Conservation (phyloP, 2,888 invertebrate genomes). For the Girardia tigrina region DNA sequence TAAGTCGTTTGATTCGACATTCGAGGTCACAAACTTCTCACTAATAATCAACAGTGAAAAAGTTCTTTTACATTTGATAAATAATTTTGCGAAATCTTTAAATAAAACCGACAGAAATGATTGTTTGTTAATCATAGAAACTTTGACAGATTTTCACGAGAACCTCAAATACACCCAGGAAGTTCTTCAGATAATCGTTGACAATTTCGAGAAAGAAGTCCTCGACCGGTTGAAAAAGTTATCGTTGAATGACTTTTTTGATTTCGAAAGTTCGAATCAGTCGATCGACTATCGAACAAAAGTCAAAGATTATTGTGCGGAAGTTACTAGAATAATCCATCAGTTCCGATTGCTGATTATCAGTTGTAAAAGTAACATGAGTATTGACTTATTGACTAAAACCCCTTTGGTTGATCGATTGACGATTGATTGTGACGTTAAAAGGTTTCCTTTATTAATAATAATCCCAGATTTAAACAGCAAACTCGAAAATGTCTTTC, state of each 20-base stretch:
- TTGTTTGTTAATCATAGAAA: slow-evolving; percentile 38
- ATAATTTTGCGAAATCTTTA: slow-evolving; percentile 38
- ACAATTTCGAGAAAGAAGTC: slow-evolving; percentile 42
- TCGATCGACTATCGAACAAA: slow-evolving; percentile 38
- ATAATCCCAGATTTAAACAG: slow-evolving; percentile 43
- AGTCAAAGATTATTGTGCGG: slow-evolving; percentile 40
- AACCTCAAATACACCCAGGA: slow-evolving; percentile 41
- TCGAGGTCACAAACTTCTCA: slow-evolving; percentile 40
- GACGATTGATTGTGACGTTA: slow-evolving; percentile 43
- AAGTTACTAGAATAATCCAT: slow-evolving; percentile 40
- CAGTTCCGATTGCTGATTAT: slow-evolving; percentile 41
- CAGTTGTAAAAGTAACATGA: slow-evolving; percentile 41
- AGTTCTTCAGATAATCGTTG: slow-evolving; percentile 39
- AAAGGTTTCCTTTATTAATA: slow-evolving; percentile 45
- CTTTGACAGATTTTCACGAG: slow-evolving; percentile 44
- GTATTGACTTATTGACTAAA: slow-evolving; percentile 42
- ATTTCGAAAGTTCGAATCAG: slow-evolving; percentile 39
- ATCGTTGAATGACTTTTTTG: slow-evolving; percentile 38
- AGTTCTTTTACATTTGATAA: slow-evolving; percentile 41
- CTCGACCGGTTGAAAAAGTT: slow-evolving; percentile 40
- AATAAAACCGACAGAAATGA: slow-evolving; percentile 37
- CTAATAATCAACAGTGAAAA: slow-evolving; percentile 41
- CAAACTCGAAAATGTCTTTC: slow-evolving; percentile 42
- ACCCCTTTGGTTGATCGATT: slow-evolving; percentile 42
- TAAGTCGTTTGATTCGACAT: background rate